phyloP scores from a whole-genome alignment of 2,113 vertebrate species.

The Alethe diademata region DNA sequence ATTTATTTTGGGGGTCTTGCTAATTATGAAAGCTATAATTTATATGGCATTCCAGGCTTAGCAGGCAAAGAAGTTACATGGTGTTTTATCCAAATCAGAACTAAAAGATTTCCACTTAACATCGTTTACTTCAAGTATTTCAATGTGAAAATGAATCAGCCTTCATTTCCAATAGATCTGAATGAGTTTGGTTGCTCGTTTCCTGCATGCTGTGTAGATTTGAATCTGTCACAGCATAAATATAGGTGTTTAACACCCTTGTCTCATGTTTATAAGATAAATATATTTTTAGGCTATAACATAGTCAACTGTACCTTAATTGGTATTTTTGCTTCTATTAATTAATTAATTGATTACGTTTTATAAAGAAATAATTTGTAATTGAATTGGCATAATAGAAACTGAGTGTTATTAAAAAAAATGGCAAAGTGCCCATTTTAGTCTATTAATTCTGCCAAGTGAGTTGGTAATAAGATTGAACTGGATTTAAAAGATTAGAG shows the following conservation, averaged over 20 bases:
- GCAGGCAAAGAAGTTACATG: not conserved
- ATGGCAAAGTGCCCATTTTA: not conserved
- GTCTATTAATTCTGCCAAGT: conserved; percentile 20
- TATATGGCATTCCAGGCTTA: not conserved
- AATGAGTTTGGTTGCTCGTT: not conserved
- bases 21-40: not conserved
- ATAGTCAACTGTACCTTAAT: not conserved
- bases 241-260: not conserved
- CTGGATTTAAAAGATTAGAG: conserved; percentile 38
- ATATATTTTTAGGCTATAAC: not conserved
- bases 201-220: not conserved
- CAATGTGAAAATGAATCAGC: not conserved
- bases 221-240: not conserved
- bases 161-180: not conserved
- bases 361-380: not conserved
- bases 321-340: not conserved
- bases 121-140: not conserved
- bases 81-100: not conserved
- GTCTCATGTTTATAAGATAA: not conserved
- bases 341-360: not conserved
- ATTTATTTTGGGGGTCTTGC: not conserved
- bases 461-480: conserved; percentile 36
- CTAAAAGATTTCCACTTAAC: not conserved
- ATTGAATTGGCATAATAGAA: not conserved
- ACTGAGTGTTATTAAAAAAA: not conserved